phyloP scores from a whole-genome alignment of 2,797 vertebrate species.

The Cirrhinus mrigala region DNA sequence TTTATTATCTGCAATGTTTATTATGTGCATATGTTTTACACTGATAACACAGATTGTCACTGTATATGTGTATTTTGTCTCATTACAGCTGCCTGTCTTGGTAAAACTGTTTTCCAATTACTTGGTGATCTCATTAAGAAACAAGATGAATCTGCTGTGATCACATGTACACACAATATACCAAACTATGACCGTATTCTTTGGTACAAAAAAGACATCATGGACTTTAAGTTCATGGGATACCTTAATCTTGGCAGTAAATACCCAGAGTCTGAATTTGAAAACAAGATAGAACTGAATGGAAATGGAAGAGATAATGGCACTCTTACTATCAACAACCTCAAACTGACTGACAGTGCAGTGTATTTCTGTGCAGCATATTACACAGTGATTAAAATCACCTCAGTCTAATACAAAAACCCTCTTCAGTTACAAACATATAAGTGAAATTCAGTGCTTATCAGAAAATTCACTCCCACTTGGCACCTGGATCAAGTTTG shows the following conservation, averaged over 20 bases:
- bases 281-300: neutral
- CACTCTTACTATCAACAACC: neutral
- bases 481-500: neutral
- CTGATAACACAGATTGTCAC: neutral
- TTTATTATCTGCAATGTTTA: neutral
- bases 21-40: neutral
- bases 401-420: constrained; percentile 11
- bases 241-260: neutral
- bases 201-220: constrained; percentile 47
- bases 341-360: constrained; percentile 42
- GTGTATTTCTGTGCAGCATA: constrained; percentile 53
- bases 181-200: neutral
- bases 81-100: neutral
- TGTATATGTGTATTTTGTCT: neutral
- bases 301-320: constrained; percentile 32
- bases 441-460: constrained; percentile 27
- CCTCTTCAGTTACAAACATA: neutral
- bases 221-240: constrained; percentile 43
- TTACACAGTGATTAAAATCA: constrained; percentile 34
- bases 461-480: neutral
- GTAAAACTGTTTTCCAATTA: constrained; percentile 34
- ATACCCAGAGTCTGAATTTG: constrained; percentile 7
- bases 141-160: neutral
- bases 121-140: neutral
- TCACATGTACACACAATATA: constrained; percentile 41